Evolutionary conservation across 2,797 vertebrate species (phyloP).

Genomic region (Kryptopterus vitreolus): DNA sequence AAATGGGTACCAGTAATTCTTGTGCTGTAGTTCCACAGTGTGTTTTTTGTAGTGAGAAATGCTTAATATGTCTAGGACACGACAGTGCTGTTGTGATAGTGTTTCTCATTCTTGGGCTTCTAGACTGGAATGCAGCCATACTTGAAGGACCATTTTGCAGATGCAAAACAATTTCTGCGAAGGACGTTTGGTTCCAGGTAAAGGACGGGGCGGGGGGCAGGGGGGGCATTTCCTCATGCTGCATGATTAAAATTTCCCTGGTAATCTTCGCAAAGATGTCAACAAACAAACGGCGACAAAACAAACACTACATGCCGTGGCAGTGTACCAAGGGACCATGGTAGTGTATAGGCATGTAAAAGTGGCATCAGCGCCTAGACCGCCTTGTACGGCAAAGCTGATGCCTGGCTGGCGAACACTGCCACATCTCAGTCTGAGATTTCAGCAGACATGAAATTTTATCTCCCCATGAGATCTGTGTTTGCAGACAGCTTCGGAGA

Average conservation of each 20-base stretch:
- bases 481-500: conserved; percentile 61
- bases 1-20: neutral
- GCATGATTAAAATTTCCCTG: neutral
- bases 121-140: conserved; percentile 25
- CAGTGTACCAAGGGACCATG: conserved; percentile 1
- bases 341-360: neutral
- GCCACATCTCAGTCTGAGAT: conserved; percentile 43
- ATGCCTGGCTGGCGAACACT: conserved; percentile 1
- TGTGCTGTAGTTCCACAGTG: neutral
- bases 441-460: conserved; percentile 59
- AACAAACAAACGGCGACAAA: neutral
- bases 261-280: conserved; percentile 6
- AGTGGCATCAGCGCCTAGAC: neutral
- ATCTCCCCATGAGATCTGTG: conserved; percentile 53
- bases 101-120: conserved; percentile 17
- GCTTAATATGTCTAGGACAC: neutral
- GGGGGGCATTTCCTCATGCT: conserved; percentile 4
- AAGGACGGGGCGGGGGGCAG: no score
- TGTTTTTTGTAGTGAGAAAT: neutral
- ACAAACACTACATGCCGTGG: neutral
- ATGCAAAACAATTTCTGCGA: conserved; percentile 19
- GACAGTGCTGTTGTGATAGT: neutral
- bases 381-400: neutral
- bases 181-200: neutral
- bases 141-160: conserved; percentile 8